Conservation (phyloP, 2,113 vertebrate genomes). For the Pagrus major region DNA sequence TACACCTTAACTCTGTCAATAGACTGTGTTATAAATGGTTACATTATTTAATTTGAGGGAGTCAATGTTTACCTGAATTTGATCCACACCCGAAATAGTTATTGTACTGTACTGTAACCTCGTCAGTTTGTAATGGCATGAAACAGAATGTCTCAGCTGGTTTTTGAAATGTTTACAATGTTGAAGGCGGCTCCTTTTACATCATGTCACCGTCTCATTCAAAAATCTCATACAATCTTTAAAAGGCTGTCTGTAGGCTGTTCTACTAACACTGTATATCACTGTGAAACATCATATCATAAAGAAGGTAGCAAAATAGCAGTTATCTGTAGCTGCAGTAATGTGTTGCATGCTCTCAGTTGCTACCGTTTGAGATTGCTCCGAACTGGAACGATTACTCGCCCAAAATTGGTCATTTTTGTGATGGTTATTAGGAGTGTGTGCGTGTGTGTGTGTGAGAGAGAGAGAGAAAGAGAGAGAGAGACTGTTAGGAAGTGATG, state of each 20-base stretch:
- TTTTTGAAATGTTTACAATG: neutral
- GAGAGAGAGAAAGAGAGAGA: neutral
- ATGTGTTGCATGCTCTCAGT: constrained; percentile 53
- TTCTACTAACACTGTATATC: constrained; percentile 26
- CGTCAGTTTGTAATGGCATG: constrained; percentile 11
- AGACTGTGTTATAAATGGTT: neutral
- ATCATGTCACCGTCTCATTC: neutral
- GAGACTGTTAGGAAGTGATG: neutral
- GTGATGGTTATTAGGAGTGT: neutral
- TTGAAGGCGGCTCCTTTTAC: neutral
- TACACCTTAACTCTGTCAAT: neutral
- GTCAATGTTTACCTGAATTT: constrained; percentile 30
- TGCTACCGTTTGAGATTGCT: neutral
- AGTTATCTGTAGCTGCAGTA: constrained; percentile 29
- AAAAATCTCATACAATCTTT: neutral
- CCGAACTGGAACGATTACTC: neutral
- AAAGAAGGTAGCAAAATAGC: constrained; percentile 29
- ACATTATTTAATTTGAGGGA: neutral
- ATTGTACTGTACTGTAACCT: constrained; percentile 9
- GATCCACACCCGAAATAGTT: constrained; percentile 5
- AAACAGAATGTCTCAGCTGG: neutral
- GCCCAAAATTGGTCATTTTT: neutral
- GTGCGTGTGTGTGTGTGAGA: neutral
- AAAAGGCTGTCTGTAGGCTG: neutral
- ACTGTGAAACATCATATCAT: constrained; percentile 49